Evolutionary conservation across 2,113 vertebrate species (phyloP).

Genomic region (Phylloscopus trochilus): DNA sequence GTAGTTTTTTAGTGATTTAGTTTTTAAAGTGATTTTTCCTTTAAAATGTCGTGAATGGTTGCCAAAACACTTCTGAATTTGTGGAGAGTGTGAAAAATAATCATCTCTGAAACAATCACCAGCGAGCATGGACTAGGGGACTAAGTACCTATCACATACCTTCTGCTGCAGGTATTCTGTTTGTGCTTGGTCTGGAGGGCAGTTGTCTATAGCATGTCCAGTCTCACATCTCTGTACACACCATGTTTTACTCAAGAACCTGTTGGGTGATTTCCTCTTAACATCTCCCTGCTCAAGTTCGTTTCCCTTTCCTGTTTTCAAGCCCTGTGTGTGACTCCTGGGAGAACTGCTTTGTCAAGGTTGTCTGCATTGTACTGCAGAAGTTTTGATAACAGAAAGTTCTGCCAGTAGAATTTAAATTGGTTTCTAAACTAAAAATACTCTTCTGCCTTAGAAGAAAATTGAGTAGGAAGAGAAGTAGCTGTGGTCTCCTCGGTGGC

Average conservation of each 20-base stretch:
- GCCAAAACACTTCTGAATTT: neutral
- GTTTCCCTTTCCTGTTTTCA: conserved; percentile 32
- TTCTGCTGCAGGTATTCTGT: neutral
- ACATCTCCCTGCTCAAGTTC: neutral
- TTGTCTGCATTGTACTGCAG: neutral
- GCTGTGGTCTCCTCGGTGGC: neutral
- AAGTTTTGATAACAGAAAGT: neutral
- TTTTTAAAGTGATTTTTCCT: neutral
- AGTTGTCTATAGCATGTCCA: neutral
- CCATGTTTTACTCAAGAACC: neutral
- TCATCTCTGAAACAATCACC: neutral
- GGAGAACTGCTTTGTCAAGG: conserved; percentile 23
- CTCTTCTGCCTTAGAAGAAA: neutral
- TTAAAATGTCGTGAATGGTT: neutral
- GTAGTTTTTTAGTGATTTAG: neutral
- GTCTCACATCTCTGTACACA: neutral
- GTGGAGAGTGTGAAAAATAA: neutral
- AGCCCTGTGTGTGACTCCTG: neutral
- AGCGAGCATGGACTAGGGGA: neutral
- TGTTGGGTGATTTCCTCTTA: neutral
- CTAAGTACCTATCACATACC: neutral
- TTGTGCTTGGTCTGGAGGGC: neutral
- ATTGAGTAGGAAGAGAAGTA: neutral
- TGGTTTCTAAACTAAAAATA: neutral
- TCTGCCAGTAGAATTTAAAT: neutral